Conservation (phyloP, 2,797 vertebrate species). For the Poeciliopsis paucimaculata region DNA sequence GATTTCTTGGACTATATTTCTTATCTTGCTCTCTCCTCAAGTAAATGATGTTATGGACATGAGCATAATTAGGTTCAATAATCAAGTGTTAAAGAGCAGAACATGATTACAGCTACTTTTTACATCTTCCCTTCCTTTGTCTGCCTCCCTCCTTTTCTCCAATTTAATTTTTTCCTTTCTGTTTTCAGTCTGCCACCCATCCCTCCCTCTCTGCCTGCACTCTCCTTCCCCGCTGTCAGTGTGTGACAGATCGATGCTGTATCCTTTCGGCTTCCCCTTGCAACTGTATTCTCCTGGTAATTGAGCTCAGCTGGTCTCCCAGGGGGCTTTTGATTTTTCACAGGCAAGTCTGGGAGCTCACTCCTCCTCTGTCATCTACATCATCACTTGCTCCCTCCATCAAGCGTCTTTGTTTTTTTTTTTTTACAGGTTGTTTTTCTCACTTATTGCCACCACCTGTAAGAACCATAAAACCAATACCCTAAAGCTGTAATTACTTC, state of each 20-base stretch:
- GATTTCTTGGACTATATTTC: neutral
- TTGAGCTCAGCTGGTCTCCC: conserved; percentile 81
- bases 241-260: conserved; percentile 78
- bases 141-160: conserved; percentile 46
- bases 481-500: conserved; percentile 55
- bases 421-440: conserved; percentile 5
- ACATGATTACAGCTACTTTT: conserved; percentile 27
- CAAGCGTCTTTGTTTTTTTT: conserved; percentile 15
- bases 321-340: conserved; percentile 66
- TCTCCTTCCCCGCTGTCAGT: conserved; percentile 57
- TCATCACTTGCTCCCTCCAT: conserved; percentile 50
- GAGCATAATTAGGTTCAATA: conserved; percentile 5
- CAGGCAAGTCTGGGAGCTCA: conserved; percentile 55
- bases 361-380: conserved; percentile 51
- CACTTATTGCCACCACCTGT: conserved; percentile 38
- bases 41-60: neutral
- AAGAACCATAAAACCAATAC: conserved; percentile 48
- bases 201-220: conserved; percentile 30
- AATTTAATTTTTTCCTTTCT: conserved; percentile 51
- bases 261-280: conserved; percentile 75
- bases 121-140: conserved; percentile 39
- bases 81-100: conserved; percentile 31
- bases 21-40: neutral
- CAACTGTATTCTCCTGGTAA: conserved; percentile 82
- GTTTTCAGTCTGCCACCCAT: conserved; percentile 39